phyloP scores from a whole-genome alignment of 2,797 vertebrate genomes.

The Peromyscus melanophrys region DNA sequence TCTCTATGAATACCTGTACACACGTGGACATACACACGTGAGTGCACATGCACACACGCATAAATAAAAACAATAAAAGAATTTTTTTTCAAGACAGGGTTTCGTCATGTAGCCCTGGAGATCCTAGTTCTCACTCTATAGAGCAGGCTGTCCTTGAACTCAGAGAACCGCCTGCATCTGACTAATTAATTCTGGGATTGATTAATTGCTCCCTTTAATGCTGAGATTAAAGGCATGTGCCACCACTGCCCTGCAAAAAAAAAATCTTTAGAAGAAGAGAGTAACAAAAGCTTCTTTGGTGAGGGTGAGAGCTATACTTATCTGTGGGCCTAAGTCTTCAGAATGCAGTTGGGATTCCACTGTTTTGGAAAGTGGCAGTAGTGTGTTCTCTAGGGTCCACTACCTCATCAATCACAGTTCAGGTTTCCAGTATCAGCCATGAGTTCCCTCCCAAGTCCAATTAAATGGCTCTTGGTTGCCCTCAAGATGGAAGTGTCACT shows the following conservation, averaged over 20 bases:
- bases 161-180: not conserved
- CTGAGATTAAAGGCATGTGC: not conserved
- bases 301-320: not conserved
- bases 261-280: not conserved
- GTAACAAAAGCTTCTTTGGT: not conserved
- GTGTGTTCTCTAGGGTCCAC: not conserved
- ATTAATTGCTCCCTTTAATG: not conserved
- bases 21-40: no score
- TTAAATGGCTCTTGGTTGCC: not conserved
- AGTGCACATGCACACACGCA: not conserved
- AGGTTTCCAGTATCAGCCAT: not conserved
- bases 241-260: not conserved
- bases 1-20: not conserved
- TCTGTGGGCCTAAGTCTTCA: not conserved
- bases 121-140: not conserved
- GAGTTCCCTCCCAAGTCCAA: not conserved
- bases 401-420: not conserved
- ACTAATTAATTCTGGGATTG: not conserved
- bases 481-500: not conserved
- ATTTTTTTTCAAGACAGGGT: not conserved
- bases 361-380: not conserved
- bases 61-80: not conserved
- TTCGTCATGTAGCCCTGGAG: not conserved
- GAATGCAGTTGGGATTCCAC: not conserved
- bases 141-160: not conserved